Percentiles rank a stretch among this genome's conserved stretches.
Evolutionary conservation across 2,888 invertebrate genomes (phyloP).

Genomic region (Eurytoma adleriae): DNA sequence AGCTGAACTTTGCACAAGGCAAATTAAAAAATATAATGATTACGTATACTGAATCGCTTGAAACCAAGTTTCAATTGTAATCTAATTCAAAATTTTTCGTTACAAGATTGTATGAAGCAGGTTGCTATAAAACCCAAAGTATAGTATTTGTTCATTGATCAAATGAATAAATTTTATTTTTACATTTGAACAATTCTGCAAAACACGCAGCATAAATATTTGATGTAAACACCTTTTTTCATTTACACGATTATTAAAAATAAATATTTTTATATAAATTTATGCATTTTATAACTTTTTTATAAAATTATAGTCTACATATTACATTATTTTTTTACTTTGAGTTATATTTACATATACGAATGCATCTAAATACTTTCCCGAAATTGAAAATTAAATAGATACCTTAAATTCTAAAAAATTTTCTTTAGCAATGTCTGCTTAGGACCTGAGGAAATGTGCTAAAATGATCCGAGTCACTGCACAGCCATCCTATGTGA

Average conservation of each 20-base stretch:
- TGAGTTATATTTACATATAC: conserved; percentile 2
- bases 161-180: no score
- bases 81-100: no score
- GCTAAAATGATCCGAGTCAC: conserved; percentile 23
- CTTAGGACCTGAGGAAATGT: conserved; percentile 29
- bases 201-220: no score
- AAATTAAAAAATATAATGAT: no score
- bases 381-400: conserved; percentile 31
- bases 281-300: background rate
- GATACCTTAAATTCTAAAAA: conserved; percentile 6
- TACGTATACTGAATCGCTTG: no score
- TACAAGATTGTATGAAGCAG: no score
- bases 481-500: conserved; percentile 35
- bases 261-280: background rate
- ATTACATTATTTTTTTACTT: background rate
- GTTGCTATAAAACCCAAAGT: no score
- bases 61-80: no score
- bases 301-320: background rate
- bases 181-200: no score
- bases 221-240: no score
- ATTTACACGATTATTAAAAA: background rate
- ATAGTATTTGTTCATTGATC: no score
- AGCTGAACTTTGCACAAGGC: no score
- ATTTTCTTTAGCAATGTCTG: conserved; percentile 31
- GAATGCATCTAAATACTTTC: background rate